Evolutionary conservation across 2,113 vertebrate species (phyloP).

Genomic region (Phrynosoma blainvillii): DNA sequence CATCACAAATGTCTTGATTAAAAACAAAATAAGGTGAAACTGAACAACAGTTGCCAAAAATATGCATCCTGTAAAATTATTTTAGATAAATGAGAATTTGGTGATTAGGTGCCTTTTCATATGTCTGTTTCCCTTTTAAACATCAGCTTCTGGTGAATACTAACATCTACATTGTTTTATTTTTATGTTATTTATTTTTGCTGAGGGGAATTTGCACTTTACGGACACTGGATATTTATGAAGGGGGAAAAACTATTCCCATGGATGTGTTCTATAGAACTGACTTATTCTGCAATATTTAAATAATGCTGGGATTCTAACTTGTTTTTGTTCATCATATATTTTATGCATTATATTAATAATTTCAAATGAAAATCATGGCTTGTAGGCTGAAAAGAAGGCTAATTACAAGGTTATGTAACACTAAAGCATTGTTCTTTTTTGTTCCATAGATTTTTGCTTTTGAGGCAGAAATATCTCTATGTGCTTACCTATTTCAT

Average conservation of each 20-base stretch:
- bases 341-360: slow-evolving; percentile 50
- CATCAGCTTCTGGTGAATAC: slow-evolving; percentile 54
- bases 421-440: slow-evolving; percentile 64
- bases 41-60: slow-evolving; percentile 1
- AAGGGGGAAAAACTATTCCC: slow-evolving; percentile 41
- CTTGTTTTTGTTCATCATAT: slow-evolving; percentile 33
- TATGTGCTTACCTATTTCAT: slow-evolving; percentile 25
- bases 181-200: slow-evolving; percentile 9
- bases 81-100: slow-evolving; percentile 59
- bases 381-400: slow-evolving; percentile 53
- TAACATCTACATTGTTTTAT: not conserved
- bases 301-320: slow-evolving; percentile 41
- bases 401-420: slow-evolving; percentile 67
- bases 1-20: slow-evolving; percentile 55
- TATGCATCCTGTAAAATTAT: slow-evolving; percentile 57
- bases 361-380: slow-evolving; percentile 50
- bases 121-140: slow-evolving; percentile 50
- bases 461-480: slow-evolving; percentile 50
- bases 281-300: slow-evolving; percentile 47
- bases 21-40: slow-evolving; percentile 48
- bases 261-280: slow-evolving; percentile 26
- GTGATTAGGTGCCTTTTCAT: not conserved
- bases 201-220: slow-evolving; percentile 27
- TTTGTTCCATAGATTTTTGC: slow-evolving; percentile 54
- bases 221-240: slow-evolving; percentile 32